Conservation (phyloP, 2,888 invertebrate species). For the Drosophila helvetica region DNA sequence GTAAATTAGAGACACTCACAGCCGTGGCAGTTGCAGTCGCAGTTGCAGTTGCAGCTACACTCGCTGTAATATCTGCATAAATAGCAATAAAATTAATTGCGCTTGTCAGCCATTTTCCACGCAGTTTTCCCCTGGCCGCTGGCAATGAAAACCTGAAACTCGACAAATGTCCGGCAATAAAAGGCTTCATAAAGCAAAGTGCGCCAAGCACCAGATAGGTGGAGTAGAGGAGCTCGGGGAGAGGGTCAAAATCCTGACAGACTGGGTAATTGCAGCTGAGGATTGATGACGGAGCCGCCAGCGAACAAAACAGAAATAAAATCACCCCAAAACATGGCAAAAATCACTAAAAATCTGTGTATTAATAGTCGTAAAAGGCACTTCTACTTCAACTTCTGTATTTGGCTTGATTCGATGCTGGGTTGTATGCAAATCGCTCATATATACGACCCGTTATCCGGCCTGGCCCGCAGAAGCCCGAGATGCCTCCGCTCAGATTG, state of each 20-base stretch:
- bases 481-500: constrained; percentile 30
- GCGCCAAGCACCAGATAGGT: constrained; percentile 17
- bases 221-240: too few relatives aligned
- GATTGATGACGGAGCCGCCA: constrained; percentile 69
- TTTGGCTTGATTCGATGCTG: constrained; percentile 7
- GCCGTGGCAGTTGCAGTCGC: background rate
- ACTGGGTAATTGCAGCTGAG: constrained; percentile 48
- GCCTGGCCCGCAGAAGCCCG: constrained; percentile 1
- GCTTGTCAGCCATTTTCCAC: constrained; percentile 63
- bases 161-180: constrained; percentile 67
- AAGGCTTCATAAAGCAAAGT: constrained; percentile 52
- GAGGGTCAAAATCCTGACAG: constrained; percentile 7
- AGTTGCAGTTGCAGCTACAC: background rate
- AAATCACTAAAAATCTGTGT: constrained; percentile 3
- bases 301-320: constrained; percentile 27
- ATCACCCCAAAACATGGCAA: constrained; percentile 1
- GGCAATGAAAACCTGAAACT: constrained; percentile 52
- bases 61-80: constrained; percentile 58
- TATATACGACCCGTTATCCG: constrained; percentile 13
- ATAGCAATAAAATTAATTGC: constrained; percentile 69
- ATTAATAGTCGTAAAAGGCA: constrained; percentile 6
- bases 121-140: constrained; percentile 53
- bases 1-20: constrained; percentile 37
- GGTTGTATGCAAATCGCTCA: constrained; percentile 21
- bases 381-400: too few relatives aligned